Base-by-base conservation (phyloP, 1,140 invertebrate species). In the Whitmania pigra region DNA sequence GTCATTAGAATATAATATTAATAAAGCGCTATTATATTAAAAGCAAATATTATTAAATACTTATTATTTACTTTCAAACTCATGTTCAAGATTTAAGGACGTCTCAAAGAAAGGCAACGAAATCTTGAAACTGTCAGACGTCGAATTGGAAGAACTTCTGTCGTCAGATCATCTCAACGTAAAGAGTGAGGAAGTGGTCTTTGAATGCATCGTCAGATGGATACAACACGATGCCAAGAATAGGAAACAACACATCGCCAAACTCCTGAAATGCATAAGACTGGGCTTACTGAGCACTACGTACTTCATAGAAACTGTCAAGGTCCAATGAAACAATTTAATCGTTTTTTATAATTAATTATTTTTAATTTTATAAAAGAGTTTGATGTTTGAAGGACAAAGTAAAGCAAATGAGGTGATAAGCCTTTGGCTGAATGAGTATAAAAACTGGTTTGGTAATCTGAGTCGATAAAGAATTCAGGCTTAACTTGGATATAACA, bases 111-210 rank as follows among this genome's bases (percentile, higher is more conserved):
- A 94, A 79, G 94, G 91, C 80, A 94, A 97, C 80, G 95, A 98
- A 83, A 97, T 97, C 83, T 84, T 97, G 40, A 83, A 95, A 67
- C 84, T 97, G 70, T 91, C 92, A 25, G 89, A 94, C 25, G 87
- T 89, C 70, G 93, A 97, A 82, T 84, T 98, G 74, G 90, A 94
- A 40, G 93, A 95, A 78, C 93, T 98, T 73, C 91, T 99, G 77
- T 90, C 90, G 18, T 93, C 89, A 73, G 96, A 99, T 82, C 92
- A 98, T 82, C 85, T 99, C 5, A 98, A 98, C 83, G 92, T 98
- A 11, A 87, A 92, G 77, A 91, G 90, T 31, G 96, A 99, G 84
- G 95, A 98, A 81, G 90, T 96, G 73, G 90, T 91, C 43, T 83
- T 82, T 80, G 93, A 90, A 81, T 93, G 94, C 2, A 92, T 96